Base-by-base conservation (phyloP, 1,140 invertebrate genomes). In the Piezodorus guildinii region DNA sequence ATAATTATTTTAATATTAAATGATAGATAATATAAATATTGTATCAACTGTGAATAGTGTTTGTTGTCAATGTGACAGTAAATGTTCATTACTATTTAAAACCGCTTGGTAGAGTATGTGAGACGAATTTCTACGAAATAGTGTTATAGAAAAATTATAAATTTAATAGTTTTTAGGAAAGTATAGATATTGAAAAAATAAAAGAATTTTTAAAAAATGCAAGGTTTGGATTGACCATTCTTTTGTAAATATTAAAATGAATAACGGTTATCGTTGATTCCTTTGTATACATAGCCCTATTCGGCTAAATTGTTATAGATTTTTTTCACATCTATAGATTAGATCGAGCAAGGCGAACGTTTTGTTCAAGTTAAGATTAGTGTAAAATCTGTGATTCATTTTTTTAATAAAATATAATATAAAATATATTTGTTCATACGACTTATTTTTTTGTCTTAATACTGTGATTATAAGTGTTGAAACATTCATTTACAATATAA, bases 31-130 rank as follows among this genome's bases (percentile, higher is more conserved):
- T 1, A 39, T 39, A 39, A 39, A 10, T 39, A 39, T 10, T 8
- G 34, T 12, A 45, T 62, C 43, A 3, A 39, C 17, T 60, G 39
- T 49, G 44, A 49, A 49, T 60, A 65, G 63, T 60, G 63, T 58
- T 49, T 65, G 63, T 54, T 54, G 25, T 65, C 56, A 52, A 49
- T 62, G 62, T 62, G 23, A 62, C 62, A 43, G 63, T 65, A 65
- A 34, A 63, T 58, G 62, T 63, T 58, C 46, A 59, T 56, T 45
- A 58, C n/a, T 63, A 63, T 27, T 63, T 58, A 46, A 49, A 56
- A 34, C 54, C 9, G 43, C 46, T 62, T 46, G 46, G 44, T 62
- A 62, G 61, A 52, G 61, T 62, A 62, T 62, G 61, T 62, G 61
- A 62, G 61, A 62, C 52, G 52, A 56, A 62, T 62, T 62, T 21